A percentile compares a stretch with the other conserved stretches of the same genome.
Evolutionary conservation across 1,140 invertebrate genomes (phyloP).

Genomic region (Stenopsyche tienmushanensis): DNA sequence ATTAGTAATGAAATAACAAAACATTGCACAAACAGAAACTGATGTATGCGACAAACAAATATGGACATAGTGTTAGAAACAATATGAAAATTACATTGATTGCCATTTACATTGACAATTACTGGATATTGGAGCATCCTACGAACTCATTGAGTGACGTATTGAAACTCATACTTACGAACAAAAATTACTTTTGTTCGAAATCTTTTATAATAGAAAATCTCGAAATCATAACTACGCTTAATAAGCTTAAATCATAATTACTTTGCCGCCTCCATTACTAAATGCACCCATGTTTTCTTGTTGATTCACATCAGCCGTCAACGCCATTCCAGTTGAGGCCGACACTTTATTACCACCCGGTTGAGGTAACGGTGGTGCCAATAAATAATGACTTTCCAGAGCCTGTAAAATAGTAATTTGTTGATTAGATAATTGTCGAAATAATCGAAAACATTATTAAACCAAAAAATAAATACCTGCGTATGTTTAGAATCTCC

Average conservation of each 20-base stretch:
- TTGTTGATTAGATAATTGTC: too few species aligned
- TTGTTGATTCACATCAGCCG: constrained; percentile 22
- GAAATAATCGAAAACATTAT: not conserved
- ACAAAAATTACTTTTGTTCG: too few species aligned
- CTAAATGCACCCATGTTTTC: constrained; percentile 22
- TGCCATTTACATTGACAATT: too few species aligned
- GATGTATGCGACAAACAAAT: too few species aligned
- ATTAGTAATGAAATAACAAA: not conserved
- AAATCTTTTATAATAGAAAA: too few species aligned
- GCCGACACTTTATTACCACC: constrained; percentile 21
- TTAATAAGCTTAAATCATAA: too few species aligned
- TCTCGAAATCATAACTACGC: too few species aligned
- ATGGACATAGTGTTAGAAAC: too few species aligned
- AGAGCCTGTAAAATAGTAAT: constrained; percentile 43
- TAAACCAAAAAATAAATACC: constrained; percentile 43
- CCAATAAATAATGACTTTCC: constrained; percentile 53
- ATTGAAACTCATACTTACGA: too few species aligned
- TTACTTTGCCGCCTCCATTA: constrained; percentile 33
- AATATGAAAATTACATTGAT: too few species aligned
- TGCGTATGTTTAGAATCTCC: constrained; percentile 82
- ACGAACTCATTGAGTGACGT: too few species aligned
- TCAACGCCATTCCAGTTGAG: constrained; percentile 23
- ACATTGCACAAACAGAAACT: not conserved
- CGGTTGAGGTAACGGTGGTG: constrained; percentile 27
- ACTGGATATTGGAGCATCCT: too few species aligned